Percentiles rank a stretch among this genome's conserved stretches.
Conservation (phyloP, 2,888 invertebrate genomes). For the Lamellibrachia columna region DNA sequence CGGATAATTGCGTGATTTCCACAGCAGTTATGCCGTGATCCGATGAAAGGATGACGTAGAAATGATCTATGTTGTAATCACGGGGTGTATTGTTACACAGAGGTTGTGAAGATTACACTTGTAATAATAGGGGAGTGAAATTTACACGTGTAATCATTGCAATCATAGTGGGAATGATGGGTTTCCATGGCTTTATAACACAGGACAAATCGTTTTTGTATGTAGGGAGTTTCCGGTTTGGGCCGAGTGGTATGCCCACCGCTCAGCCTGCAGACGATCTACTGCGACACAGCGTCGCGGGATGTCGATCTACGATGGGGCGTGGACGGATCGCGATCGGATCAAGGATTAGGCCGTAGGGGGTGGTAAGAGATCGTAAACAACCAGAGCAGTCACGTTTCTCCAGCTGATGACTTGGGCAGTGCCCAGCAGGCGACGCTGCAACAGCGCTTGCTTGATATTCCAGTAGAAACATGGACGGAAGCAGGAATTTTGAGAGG, state of each 20-base stretch:
- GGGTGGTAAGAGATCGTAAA: neutral
- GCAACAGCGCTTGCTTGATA: neutral
- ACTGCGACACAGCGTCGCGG: neutral
- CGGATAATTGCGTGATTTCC: neutral
- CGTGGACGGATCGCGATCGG: neutral
- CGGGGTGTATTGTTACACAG: neutral
- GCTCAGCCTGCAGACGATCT: neutral
- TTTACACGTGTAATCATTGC: neutral
- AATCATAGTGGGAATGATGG: neutral
- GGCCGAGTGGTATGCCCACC: neutral
- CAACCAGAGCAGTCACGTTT: conserved; percentile 1
- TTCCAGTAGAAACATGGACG: neutral
- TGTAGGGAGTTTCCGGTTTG: neutral
- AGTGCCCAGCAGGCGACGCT: too few relatives aligned
- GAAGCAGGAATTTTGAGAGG: neutral
- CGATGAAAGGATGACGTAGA: neutral
- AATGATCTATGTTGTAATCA: neutral
- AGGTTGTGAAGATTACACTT: neutral
- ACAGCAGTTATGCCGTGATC: neutral
- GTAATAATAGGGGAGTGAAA: neutral
- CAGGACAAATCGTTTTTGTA: neutral
- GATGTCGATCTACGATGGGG: neutral
- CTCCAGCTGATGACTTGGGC: neutral
- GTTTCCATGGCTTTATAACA: neutral
- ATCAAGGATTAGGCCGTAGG: neutral